Evolutionary conservation across 2,797 vertebrate genomes (phyloP).

Genomic region (Amblyraja radiata): DNA sequence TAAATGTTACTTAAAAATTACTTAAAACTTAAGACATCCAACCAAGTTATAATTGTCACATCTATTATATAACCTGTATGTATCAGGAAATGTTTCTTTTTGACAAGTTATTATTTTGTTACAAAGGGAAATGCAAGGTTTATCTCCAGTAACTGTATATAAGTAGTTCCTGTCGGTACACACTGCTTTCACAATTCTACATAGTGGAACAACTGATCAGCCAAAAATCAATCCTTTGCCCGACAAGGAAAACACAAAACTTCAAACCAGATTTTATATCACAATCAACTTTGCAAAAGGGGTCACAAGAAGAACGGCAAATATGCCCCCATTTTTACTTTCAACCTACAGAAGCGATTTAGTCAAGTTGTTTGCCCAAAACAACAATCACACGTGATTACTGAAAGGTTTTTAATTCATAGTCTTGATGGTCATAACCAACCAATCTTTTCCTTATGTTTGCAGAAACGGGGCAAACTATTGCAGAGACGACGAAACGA

Average conservation of each 20-base stretch:
- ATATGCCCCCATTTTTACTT: background rate
- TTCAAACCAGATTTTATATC: background rate
- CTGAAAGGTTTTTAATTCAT: background rate
- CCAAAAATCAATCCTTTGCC: background rate
- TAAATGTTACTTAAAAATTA: too few species aligned
- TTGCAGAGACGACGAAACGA: too few species aligned
- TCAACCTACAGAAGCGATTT: background rate
- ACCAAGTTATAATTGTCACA: too few species aligned
- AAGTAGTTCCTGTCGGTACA: background rate
- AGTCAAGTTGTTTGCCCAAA: slow-evolving; percentile 18
- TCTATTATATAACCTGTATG: too few species aligned
- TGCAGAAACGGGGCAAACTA: too few species aligned
- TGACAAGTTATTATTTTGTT: background rate
- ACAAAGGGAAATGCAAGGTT: background rate
- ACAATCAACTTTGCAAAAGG: background rate
- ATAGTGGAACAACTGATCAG: background rate
- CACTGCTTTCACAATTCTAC: background rate
- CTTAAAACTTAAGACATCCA: too few species aligned
- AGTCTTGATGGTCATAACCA: background rate
- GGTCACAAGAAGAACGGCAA: background rate
- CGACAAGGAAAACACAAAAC: background rate
- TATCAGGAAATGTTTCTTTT: too few species aligned
- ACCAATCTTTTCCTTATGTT: background rate
- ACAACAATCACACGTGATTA: background rate
- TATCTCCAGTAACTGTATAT: background rate